Conservation (phyloP, 2,113 vertebrate species). For the Prionailurus bengalensis region DNA sequence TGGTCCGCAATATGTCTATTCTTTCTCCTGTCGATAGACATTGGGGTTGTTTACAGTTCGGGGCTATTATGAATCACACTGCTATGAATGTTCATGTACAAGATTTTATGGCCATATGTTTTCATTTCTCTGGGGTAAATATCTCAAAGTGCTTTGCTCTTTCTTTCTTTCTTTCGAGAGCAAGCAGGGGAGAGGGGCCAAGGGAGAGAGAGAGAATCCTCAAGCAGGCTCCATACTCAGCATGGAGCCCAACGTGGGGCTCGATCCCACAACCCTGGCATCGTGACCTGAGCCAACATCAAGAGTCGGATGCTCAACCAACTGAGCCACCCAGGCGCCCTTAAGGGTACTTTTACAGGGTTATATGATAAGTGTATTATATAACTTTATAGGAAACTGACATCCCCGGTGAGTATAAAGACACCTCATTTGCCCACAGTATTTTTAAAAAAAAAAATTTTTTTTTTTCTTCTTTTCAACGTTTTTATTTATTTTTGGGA, state of each 20-base stretch:
- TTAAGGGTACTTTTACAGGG: no score
- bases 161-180: no score
- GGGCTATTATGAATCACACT: neutral
- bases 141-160: neutral
- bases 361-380: neutral
- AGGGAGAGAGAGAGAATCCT: no score
- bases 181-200: no score
- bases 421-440: neutral
- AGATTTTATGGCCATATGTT: constrained; percentile 4
- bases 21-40: neutral
- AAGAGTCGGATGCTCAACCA: no score
- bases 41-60: neutral
- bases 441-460: neutral
- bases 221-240: no score
- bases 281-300: no score
- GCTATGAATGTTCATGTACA: neutral
- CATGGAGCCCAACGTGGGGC: no score
- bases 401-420: neutral
- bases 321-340: no score
- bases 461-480: no score
- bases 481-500: no score
- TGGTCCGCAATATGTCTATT: neutral
- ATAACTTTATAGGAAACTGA: constrained; percentile 26
- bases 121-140: neutral
- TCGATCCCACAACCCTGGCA: no score